Conservation (phyloP, 2,888 invertebrate species). For the Liposcelis brunnea region DNA sequence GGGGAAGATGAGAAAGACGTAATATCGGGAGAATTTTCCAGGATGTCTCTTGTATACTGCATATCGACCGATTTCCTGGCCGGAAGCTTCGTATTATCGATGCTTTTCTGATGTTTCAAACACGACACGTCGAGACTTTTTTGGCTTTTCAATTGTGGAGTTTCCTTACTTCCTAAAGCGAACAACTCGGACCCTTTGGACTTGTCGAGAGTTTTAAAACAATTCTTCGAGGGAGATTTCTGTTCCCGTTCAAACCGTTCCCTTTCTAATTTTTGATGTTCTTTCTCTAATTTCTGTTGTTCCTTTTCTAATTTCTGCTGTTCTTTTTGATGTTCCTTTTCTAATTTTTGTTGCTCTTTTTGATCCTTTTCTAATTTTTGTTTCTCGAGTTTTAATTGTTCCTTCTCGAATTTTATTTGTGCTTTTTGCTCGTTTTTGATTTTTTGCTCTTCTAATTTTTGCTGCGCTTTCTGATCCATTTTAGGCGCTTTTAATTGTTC, state of each 20-base stretch:
- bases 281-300: slow-evolving; percentile 20
- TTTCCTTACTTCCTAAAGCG: too few relatives aligned
- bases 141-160: slow-evolving; percentile 4
- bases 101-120: slow-evolving; percentile 6
- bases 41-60: slow-evolving; percentile 6
- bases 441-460: slow-evolving; percentile 22
- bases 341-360: slow-evolving; percentile 23
- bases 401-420: slow-evolving; percentile 8
- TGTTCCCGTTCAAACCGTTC: slow-evolving; percentile 8
- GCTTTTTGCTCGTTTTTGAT: slow-evolving; percentile 5
- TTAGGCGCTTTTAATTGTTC: slow-evolving; percentile 21
- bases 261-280: slow-evolving; percentile 14
- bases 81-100: not conserved
- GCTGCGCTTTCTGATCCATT: slow-evolving; percentile 29
- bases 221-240: slow-evolving; percentile 8
- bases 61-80: slow-evolving; percentile 4
- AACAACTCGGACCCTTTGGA: not conserved
- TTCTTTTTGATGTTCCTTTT: slow-evolving; percentile 18
- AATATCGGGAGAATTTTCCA: slow-evolving; percentile 2
- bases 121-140: not conserved
- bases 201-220: slow-evolving; percentile 1
- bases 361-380: slow-evolving; percentile 18
- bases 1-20: slow-evolving; percentile 2
- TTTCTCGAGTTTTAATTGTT: slow-evolving; percentile 15
- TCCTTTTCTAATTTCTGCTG: slow-evolving; percentile 13